These are phyloP conservation scores for Ceyx cyanopectus DNA, from an alignment of 2,113 vertebrate species.

Conservation along the genomic window DNA sequence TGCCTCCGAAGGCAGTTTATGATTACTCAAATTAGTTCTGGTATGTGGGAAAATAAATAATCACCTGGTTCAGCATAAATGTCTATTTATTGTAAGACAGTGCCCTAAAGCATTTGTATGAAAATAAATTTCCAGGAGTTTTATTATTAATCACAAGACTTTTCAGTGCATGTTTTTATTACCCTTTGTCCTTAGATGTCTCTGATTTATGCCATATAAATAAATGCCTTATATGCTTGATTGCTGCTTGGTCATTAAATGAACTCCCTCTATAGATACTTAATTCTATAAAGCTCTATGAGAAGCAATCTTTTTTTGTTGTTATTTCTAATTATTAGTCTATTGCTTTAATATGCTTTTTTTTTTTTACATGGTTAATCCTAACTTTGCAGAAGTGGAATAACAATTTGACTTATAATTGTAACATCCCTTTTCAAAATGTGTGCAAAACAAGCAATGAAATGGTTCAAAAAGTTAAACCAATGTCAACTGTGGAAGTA, in stretches of 20 bases:
- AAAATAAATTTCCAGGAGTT: conserved; percentile 57
- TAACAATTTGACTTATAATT: background rate
- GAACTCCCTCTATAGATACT: background rate
- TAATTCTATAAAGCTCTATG: background rate
- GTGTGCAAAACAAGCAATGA: background rate
- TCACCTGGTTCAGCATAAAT: background rate
- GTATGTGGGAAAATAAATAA: background rate
- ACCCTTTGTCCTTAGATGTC: background rate
- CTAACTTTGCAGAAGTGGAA: background rate
- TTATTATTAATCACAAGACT: conserved; percentile 36
- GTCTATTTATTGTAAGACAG: conserved; percentile 14
- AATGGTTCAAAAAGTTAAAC: background rate
- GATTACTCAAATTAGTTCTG: background rate
- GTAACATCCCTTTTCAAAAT: background rate
- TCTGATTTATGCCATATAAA: background rate
- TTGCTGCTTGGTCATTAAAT: background rate
- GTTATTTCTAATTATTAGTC: background rate
- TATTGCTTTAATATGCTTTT: background rate
- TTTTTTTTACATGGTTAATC: background rate
- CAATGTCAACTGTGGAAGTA: background rate
- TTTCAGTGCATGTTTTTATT: background rate
- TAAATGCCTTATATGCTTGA: background rate
- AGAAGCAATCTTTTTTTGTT: background rate
- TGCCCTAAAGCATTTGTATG: conserved; percentile 32
- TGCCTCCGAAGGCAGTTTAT: background rate